Evolutionary conservation across 2,113 vertebrate species (phyloP), one percentile per base, ranked within the genome.

Genomic region (Ammodytes marinus): DNA sequence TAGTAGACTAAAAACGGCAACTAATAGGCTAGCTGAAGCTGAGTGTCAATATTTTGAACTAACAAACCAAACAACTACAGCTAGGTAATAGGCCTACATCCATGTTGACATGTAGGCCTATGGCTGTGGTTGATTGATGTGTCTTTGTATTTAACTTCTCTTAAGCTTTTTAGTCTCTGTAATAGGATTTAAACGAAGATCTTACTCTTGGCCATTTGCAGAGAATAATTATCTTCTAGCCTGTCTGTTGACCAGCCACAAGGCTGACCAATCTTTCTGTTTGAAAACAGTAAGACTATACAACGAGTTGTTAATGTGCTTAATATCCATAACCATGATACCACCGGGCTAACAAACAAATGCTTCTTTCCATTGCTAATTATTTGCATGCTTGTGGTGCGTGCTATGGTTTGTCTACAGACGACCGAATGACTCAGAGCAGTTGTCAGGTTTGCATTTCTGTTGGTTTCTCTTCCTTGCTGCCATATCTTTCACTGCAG

Each of bases 121-220:
- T 58, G 59, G 47, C 35, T 37, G 53, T 11, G 45, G 8, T 71
- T 64, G 42, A 46, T n/a, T 43, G 45, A 27, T 49, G 42, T 69
- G 64, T 19, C 42, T 43, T 19, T 53, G 43, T 57, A 40, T 72
- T 57, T 47, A 76, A 55, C 39, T 19, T 17, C 63, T 61, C 65
- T 54, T 54, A n/a, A 6, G 49, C 63, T 13, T 71, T 40, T 46
- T 43, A 42, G 53, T 37, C 46, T 37, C 59, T 65, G 19, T 86
- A 78, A 86, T 78, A 59, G 78, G 84, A 86, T 79, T 84, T 68
- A 17, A 58, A 15, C n/a, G 52, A 15, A 27, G 57, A 55, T 64
- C 58, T 17, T 57, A 46, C n/a, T n/a, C 74, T 15, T 7, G 1
- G 55, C 42, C 67, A 42, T 55, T 53, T 70, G 42, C 64, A 46